Evolutionary conservation across 2,888 invertebrate genomes (phyloP).

Genomic region (Neelides folsomi): DNA sequence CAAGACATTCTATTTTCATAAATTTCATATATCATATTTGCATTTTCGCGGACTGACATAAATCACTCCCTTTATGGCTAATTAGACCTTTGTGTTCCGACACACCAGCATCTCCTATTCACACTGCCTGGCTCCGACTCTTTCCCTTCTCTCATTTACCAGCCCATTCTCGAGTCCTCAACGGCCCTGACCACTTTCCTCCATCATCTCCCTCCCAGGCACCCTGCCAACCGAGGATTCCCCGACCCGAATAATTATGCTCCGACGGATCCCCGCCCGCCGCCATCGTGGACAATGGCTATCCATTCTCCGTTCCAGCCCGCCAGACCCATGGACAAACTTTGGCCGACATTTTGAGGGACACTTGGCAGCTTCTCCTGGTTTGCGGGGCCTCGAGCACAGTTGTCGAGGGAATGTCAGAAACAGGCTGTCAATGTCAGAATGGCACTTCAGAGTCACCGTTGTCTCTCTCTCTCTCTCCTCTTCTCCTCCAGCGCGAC

Average conservation of each 20-base stretch:
- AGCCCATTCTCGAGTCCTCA: not conserved
- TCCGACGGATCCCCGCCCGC: constrained; percentile 1
- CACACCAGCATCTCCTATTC: constrained; percentile 28
- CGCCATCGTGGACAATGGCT: not conserved
- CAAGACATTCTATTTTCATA: constrained; percentile 31
- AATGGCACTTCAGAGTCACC: constrained; percentile 9
- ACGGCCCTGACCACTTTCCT: not conserved
- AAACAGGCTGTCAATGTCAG: constrained; percentile 18
- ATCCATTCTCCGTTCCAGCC: not conserved
- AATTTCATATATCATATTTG: constrained; percentile 32
- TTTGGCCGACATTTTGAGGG: constrained; percentile 6
- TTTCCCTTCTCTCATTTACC: not conserved
- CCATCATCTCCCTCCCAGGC: constrained; percentile 1
- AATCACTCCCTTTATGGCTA: constrained; percentile 33
- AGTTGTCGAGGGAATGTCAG: constrained; percentile 22
- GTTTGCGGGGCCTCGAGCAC: constrained; percentile 4
- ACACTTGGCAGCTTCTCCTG: constrained; percentile 14
- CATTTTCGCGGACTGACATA: constrained; percentile 30
- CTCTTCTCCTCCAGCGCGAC: constrained; percentile 10
- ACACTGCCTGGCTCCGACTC: constrained; percentile 11
- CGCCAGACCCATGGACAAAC: not conserved
- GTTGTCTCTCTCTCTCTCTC: constrained; percentile 1
- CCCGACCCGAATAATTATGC: constrained; percentile 1
- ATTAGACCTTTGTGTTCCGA: constrained; percentile 33
- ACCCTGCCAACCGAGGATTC: constrained; percentile 5